Percentiles rank a stretch among this genome's conserved stretches.
Conservation (phyloP, 2,888 invertebrate genomes). For the Rotaria socialis region DNA sequence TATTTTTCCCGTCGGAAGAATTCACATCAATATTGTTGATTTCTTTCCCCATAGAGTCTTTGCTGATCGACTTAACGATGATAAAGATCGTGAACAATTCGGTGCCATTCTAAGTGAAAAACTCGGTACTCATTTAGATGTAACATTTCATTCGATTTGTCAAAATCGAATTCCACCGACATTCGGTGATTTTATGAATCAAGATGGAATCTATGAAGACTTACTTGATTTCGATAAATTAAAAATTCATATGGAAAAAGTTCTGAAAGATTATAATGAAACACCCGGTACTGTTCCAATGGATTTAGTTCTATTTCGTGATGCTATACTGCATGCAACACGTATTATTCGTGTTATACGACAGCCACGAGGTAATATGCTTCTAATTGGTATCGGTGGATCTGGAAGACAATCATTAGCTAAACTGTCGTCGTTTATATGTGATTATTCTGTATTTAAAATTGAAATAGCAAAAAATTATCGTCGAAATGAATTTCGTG, state of each 20-base stretch:
- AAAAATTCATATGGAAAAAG: slow-evolving; percentile 63
- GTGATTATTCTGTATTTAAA: slow-evolving; percentile 73
- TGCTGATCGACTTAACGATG: slow-evolving; percentile 75
- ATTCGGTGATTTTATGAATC: slow-evolving; percentile 72
- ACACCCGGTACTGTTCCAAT: slow-evolving; percentile 73
- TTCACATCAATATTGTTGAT: background rate
- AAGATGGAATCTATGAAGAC: slow-evolving; percentile 74
- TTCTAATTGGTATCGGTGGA: slow-evolving; percentile 79
- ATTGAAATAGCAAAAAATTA: slow-evolving; percentile 76
- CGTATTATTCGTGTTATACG: slow-evolving; percentile 77
- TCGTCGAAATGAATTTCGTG: slow-evolving; percentile 67
- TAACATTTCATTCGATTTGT: slow-evolving; percentile 74
- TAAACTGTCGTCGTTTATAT: slow-evolving; percentile 73
- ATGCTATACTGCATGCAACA: slow-evolving; percentile 78
- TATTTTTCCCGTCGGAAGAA: too few species aligned
- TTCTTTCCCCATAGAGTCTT: slow-evolving; percentile 66
- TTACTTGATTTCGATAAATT: slow-evolving; percentile 66
- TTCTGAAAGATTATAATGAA: slow-evolving; percentile 74
- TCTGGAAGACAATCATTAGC: slow-evolving; percentile 78
- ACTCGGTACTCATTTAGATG: slow-evolving; percentile 74
- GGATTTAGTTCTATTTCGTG: slow-evolving; percentile 77
- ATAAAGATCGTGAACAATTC: slow-evolving; percentile 75
- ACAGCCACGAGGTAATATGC: slow-evolving; percentile 74
- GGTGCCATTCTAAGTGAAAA: slow-evolving; percentile 69
- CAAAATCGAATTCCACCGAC: slow-evolving; percentile 68